Evolutionary conservation across 2,888 invertebrate genomes (phyloP), one percentile per base, ranked within the genome.

Genomic region (Ectobius pallidus): DNA sequence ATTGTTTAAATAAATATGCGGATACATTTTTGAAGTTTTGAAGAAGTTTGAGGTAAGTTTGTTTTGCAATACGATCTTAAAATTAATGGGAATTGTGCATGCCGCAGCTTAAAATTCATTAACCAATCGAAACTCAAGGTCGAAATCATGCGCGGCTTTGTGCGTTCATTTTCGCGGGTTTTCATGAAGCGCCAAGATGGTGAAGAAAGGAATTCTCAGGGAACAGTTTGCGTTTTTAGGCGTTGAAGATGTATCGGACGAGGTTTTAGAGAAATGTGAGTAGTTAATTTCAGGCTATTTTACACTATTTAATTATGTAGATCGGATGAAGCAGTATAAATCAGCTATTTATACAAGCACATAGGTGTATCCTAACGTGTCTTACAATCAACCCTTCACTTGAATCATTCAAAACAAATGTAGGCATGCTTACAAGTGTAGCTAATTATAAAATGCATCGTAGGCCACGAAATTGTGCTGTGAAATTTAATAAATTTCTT

Each of bases 151-250:
- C 71, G 73, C 22, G 73, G 39, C 49, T 63, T 58, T 63, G 71
- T 69, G 49, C 68, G n/a, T 49, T 11, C 68, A 34, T 62, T 74
- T 74, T 72, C 69, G 75, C 73, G 73, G 72, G 73, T 67, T 73
- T 71, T 67, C 58, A 44, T 72, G n/a, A 69, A 61, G 69, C 46
- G 69, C 27, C 62, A 71, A 71, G 69, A 72, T 86, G 86, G 86
- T 85, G 83, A 83, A 85, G 84, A 85, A 84, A 77, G 85, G 86
- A 80, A 85, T 84, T 84, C 84, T 87, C 84, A 86, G 85, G 81
- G 86, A 87, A 83, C 88, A 89, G 82, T 89, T 88, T 83, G 86
- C 87, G 80, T 87, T 87, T 82, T 84, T 89, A 77, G 89, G 89
- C 76, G 85, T 88, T 76, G 87, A 87, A 78, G 34, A 65, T n/a